phyloP scores from a whole-genome alignment of 1,140 invertebrate genomes.

The Drosophila chauvacae region DNA sequence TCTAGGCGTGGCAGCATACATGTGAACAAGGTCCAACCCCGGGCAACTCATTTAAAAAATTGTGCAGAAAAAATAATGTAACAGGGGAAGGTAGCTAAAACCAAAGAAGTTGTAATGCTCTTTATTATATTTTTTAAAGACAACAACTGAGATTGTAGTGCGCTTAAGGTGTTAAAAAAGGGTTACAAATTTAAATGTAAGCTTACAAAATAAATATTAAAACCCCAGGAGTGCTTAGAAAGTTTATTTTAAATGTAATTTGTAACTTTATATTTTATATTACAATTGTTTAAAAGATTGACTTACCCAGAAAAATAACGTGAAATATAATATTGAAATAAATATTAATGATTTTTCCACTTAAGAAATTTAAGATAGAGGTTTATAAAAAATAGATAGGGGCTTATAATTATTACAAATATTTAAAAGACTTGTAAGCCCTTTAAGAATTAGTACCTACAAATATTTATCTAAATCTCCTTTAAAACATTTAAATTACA shows the following conservation, averaged over 20 bases:
- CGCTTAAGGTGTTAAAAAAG: background rate
- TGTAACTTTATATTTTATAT: background rate
- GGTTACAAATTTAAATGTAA: background rate
- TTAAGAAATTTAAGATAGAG: no score
- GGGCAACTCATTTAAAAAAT: constrained; percentile 51
- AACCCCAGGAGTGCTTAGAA: background rate
- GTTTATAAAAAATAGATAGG: no score
- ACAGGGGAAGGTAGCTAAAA: background rate
- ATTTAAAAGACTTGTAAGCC: no score
- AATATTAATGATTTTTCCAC: no score
- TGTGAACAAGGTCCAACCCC: constrained; percentile 67
- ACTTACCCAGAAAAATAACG: background rate
- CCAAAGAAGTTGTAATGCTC: constrained; percentile 1
- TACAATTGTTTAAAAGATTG: background rate
- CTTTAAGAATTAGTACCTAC: no score
- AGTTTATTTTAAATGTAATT: background rate
- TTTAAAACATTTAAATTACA: background rate
- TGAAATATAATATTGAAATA: background rate
- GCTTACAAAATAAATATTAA: background rate
- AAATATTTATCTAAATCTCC: background rate
- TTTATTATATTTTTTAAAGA: background rate
- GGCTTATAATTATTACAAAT: no score
- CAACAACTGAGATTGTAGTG: background rate
- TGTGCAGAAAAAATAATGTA: constrained; percentile 10
- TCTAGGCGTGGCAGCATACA: constrained; percentile 69